A percentile compares a stretch with the other conserved stretches of the same genome.
Conservation (phyloP, 1,140 invertebrate genomes). For the Diprion similis region DNA sequence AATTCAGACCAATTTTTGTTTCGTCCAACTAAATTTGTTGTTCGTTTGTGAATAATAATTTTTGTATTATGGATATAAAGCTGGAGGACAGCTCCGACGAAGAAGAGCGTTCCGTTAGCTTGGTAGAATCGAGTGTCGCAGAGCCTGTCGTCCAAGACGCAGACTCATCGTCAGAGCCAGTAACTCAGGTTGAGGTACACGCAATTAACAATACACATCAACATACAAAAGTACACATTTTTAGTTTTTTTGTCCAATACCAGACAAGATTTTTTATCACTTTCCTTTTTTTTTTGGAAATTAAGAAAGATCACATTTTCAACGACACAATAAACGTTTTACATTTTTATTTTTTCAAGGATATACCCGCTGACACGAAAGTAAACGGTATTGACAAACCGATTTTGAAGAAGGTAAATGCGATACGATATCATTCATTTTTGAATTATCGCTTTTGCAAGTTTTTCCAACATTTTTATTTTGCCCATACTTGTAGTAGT, state of each 20-base stretch:
- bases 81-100: constrained; percentile 8
- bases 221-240: neutral
- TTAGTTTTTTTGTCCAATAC: neutral
- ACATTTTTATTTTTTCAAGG: constrained; percentile 49
- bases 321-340: neutral
- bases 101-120: constrained; percentile 37
- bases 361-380: constrained; percentile 45
- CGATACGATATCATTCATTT: constrained; percentile 7
- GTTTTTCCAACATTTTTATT: constrained; percentile 28
- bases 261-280: constrained; percentile 19
- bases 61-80: constrained; percentile 22
- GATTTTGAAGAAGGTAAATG: constrained; percentile 48
- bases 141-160: constrained; percentile 46
- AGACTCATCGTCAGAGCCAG: constrained; percentile 40
- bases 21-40: no score
- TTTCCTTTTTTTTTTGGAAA: constrained; percentile 37
- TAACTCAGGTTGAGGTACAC: constrained; percentile 47
- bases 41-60: no score
- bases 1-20: no score
- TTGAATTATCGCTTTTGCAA: constrained; percentile 11
- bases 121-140: constrained; percentile 45
- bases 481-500: neutral
- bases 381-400: constrained; percentile 57
- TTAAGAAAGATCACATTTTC: neutral
- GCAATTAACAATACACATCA: constrained; percentile 27